These are phyloP conservation scores for Cottus gobio DNA, from an alignment of 2,113 vertebrate species.

Conservation along the genomic window DNA sequence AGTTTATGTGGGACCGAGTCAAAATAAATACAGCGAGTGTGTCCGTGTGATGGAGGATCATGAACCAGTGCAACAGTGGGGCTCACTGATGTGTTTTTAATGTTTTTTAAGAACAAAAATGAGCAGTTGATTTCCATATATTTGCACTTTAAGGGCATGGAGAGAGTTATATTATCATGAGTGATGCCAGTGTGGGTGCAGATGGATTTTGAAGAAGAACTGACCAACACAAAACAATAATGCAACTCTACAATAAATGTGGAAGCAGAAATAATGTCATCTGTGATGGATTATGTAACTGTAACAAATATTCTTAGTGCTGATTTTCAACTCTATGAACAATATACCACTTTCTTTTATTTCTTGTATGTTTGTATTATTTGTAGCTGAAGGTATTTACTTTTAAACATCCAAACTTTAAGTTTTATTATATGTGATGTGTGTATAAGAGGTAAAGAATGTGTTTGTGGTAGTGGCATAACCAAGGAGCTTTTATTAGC, in stretches of 20 bases:
- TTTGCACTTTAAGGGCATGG: too few species aligned
- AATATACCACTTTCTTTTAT: too few species aligned
- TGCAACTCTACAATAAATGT: neutral
- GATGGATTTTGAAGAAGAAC: neutral
- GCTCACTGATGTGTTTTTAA: too few species aligned
- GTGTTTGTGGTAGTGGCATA: too few species aligned
- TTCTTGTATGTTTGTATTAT: too few species aligned
- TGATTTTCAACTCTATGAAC: neutral
- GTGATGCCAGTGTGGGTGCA: neutral
- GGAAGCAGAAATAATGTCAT: neutral
- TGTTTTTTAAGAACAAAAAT: neutral
- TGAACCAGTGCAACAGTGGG: too few species aligned
- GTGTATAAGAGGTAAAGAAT: neutral
- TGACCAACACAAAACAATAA: neutral
- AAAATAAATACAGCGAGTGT: too few species aligned
- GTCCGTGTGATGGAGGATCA: too few species aligned
- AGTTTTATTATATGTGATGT: neutral
- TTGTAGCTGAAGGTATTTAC: too few species aligned
- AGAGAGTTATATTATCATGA: neutral
- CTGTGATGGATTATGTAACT: neutral
- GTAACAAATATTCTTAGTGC: neutral
- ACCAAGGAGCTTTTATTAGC: neutral
- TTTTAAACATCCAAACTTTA: too few species aligned
- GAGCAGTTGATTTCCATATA: neutral
- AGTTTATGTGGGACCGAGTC: too few species aligned